These are phyloP conservation scores for Dorcus parallelipipedus DNA, from an alignment of 2,888 invertebrate species.

Conservation along the genomic window DNA sequence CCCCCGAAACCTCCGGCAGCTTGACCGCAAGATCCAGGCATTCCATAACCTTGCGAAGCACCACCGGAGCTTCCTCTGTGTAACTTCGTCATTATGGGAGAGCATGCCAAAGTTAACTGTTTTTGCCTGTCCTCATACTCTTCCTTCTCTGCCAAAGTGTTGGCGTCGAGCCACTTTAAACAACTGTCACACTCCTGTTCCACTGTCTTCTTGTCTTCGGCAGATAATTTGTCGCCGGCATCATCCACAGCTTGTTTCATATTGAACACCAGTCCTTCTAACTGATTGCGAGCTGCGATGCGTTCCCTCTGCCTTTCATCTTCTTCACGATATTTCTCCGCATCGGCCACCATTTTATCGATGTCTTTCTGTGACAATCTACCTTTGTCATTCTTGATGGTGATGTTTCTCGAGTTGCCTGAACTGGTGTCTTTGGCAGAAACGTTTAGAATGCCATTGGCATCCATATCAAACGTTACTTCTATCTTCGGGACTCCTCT, in stretches of 20 bases:
- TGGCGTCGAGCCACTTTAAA: conserved; percentile 65
- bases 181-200: conserved; percentile 55
- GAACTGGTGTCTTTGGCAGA: conserved; percentile 58
- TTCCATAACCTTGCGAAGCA: conserved; percentile 21
- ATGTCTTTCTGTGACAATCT: conserved; percentile 78
- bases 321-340: conserved; percentile 69
- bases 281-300: conserved; percentile 66
- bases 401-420: conserved; percentile 70
- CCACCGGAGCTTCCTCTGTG: conserved; percentile 40
- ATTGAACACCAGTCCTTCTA: conserved; percentile 67
- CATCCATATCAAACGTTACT: conserved; percentile 71
- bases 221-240: conserved; percentile 59
- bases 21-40: conserved; percentile 34
- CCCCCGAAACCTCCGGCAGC: conserved; percentile 28
- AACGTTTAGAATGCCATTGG: conserved; percentile 66
- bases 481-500: conserved; percentile 66
- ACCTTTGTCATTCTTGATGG: conserved; percentile 80
- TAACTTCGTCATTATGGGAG: conserved; percentile 61
- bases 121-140: conserved; percentile 63
- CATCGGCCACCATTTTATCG: conserved; percentile 73
- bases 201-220: conserved; percentile 61
- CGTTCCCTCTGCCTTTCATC: conserved; percentile 67
- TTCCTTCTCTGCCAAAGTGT: conserved; percentile 63
- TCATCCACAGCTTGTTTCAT: conserved; percentile 66
- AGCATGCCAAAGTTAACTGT: conserved; percentile 49